Conservation (phyloP, 2,888 invertebrate genomes). For the Antheraea yamamai region DNA sequence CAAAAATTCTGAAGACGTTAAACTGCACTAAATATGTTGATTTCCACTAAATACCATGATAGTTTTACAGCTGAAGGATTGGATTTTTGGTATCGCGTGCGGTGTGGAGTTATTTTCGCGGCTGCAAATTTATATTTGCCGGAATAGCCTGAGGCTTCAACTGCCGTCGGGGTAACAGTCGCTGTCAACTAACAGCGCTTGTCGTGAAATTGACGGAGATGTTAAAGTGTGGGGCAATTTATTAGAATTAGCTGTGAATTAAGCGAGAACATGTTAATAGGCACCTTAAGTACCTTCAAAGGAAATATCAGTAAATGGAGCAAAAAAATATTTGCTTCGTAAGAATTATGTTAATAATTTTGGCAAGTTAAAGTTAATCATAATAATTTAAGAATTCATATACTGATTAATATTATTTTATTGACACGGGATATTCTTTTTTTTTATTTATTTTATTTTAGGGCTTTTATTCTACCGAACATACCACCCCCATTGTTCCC, state of each 20-base stretch:
- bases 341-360: not conserved
- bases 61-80: not conserved
- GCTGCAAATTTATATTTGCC: not conserved
- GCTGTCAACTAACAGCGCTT: conserved; percentile 31
- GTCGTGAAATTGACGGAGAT: conserved; percentile 37
- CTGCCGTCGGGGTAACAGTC: conserved; percentile 11
- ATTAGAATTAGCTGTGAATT: conserved; percentile 19
- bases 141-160: conserved; percentile 12
- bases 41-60: conserved; percentile 7
- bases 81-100: not conserved
- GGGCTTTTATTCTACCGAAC: no score
- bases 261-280: conserved; percentile 13
- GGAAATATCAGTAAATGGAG: not conserved
- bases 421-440: no score
- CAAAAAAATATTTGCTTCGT: not conserved
- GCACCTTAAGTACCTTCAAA: not conserved
- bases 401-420: no score
- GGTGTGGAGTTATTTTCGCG: not conserved
- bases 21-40: conserved; percentile 17
- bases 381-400: no score
- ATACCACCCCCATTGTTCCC: no score
- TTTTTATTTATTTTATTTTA: no score
- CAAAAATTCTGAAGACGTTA: conserved; percentile 35
- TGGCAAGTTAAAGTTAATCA: not conserved
- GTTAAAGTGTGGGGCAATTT: conserved; percentile 25